These are phyloP conservation scores for Exephanes ischioxanthus DNA, from an alignment of 2,888 invertebrate species.

Conservation along the genomic window DNA sequence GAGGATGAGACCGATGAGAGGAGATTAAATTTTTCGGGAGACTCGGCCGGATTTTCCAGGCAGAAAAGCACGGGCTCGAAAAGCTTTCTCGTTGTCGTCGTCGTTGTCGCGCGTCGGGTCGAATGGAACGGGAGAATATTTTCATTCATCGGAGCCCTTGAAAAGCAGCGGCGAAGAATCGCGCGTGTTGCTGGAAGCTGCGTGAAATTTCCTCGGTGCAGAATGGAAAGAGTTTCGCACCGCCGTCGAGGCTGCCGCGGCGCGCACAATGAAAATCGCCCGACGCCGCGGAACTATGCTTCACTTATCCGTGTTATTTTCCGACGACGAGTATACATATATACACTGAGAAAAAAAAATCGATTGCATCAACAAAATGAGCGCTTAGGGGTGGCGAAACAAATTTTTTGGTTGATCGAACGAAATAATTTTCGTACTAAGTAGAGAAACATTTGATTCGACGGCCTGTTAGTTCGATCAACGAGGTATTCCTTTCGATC, in stretches of 20 bases:
- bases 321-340: not conserved
- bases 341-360: no score
- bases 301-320: slow-evolving; percentile 43
- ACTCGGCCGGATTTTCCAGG: not conserved
- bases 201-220: slow-evolving; percentile 8
- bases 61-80: not conserved
- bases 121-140: slow-evolving; percentile 16
- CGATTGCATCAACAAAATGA: no score
- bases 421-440: no score
- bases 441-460: no score
- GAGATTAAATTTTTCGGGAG: slow-evolving; percentile 41
- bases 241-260: slow-evolving; percentile 33
- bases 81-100: not conserved
- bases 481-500: no score
- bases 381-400: no score
- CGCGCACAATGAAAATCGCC: slow-evolving; percentile 48
- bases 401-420: no score
- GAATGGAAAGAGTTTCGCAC: slow-evolving; percentile 43
- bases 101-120: not conserved
- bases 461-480: no score
- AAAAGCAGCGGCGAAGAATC: slow-evolving; percentile 20
- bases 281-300: slow-evolving; percentile 10
- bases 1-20: not conserved
- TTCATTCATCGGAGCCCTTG: slow-evolving; percentile 53
- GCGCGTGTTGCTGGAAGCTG: slow-evolving; percentile 22